Base-by-base conservation (phyloP, 1,140 invertebrate genomes). In the Acromyrmex heyeri region DNA sequence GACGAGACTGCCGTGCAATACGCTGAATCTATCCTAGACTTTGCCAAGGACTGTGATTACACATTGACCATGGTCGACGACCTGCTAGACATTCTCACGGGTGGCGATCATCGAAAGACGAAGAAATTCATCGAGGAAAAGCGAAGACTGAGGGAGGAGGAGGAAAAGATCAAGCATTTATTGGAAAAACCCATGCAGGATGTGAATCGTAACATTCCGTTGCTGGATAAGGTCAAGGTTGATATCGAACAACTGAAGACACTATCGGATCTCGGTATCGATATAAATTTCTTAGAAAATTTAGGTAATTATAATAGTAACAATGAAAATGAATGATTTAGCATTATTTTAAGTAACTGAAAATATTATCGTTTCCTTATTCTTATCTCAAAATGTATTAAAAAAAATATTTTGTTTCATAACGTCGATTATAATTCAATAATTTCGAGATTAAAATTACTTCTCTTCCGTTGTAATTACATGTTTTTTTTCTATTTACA, bases 1-100 rank as follows among this genome's bases (percentile, higher is more conserved):
- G 98, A 98, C 95, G 98, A 98, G 83, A 97, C 97, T n/a, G 97
- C 97, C 38, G 97, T 98, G 2, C 97, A 98, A 87, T 99, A 99
- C 95, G 98, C 98, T 5, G 97, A 98, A 93, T 98, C 98, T 87
- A 97, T 99, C 73, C 93, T 97, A 72, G 97, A 98, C 92, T 98
- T 98, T 96, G 97, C 98, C 1, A 97, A 97, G 94, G 97, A 98
- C 91, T 98, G 97, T 87, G 97, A 97, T 94, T 98, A 98, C 94
- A 97, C 97, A 0, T 96, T 97, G 10, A 96, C 96, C 69, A 97
- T 98, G 96, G 98, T 98, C 1, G 98, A 99, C 92, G 97, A 98
- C 91, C 91, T 99, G 48, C 93, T 99, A 79, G 97, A 99, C 93
- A 96, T 97, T 2, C 94, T 99, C 5, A 99, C 98, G 0, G 96